Percentiles rank a stretch among this genome's conserved stretches.
Evolutionary conservation across 2,797 vertebrate species (phyloP).

Genomic region (Astyanax mexicanus): DNA sequence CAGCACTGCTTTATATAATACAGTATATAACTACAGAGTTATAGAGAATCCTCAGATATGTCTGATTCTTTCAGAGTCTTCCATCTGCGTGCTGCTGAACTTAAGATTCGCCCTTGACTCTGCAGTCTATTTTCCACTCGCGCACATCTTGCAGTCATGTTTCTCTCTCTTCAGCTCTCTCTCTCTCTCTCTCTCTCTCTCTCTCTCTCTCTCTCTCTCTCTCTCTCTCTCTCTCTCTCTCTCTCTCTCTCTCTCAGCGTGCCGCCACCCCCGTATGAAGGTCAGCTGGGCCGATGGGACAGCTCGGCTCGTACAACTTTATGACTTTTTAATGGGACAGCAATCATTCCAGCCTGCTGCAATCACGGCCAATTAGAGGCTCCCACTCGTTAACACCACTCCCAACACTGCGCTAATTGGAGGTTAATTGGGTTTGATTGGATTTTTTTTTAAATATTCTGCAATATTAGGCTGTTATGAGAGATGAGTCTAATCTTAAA

Average conservation of each 20-base stretch:
- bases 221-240: slow-evolving; percentile 13
- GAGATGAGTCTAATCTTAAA: slow-evolving; percentile 57
- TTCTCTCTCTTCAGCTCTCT: slow-evolving; percentile 24
- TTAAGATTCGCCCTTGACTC: neutral
- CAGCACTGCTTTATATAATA: too few species aligned
- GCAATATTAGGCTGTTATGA: slow-evolving; percentile 50
- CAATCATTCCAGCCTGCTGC: slow-evolving; percentile 78
- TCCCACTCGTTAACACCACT: slow-evolving; percentile 57
- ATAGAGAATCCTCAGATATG: neutral
- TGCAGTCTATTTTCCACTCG: neutral
- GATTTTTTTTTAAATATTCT: slow-evolving; percentile 54
- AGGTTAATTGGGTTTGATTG: slow-evolving; percentile 63
- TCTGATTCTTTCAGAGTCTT: neutral
- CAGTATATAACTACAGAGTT: too few species aligned
- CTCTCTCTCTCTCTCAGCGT: neutral
- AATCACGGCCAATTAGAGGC: slow-evolving; percentile 64
- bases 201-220: slow-evolving; percentile 11
- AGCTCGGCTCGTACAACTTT: slow-evolving; percentile 77
- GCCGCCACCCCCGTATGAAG: slow-evolving; percentile 43
- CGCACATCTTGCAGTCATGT: neutral
- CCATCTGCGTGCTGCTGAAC: neutral
- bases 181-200: slow-evolving; percentile 13
- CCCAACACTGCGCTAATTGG: slow-evolving; percentile 57
- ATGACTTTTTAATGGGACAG: slow-evolving; percentile 83
- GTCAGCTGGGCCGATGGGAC: slow-evolving; percentile 70